Conservation (phyloP, 2,113 vertebrate species). For the Mustelus asterias region DNA sequence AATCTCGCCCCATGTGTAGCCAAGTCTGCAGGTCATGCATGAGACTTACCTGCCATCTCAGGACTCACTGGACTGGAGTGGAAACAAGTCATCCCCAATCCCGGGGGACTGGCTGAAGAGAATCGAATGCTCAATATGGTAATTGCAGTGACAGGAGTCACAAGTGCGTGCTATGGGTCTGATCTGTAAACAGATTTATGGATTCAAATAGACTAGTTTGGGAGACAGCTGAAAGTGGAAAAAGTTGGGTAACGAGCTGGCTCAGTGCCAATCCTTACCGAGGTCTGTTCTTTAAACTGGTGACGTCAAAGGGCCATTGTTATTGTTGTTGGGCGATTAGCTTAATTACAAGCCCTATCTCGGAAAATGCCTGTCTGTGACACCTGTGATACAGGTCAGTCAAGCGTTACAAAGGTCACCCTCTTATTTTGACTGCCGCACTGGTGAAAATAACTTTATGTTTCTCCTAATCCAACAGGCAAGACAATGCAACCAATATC, state of each 20-base stretch:
- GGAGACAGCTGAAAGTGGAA: neutral
- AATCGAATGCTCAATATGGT: neutral
- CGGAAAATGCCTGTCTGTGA: neutral
- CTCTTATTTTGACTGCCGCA: neutral
- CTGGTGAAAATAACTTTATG: neutral
- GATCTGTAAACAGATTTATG: neutral
- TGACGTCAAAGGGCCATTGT: neutral
- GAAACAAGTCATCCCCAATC: neutral
- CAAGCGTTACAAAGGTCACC: neutral
- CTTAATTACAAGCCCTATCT: neutral
- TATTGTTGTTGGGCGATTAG: neutral
- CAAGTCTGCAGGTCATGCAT: neutral
- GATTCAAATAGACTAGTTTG: neutral
- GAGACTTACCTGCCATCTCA: neutral
- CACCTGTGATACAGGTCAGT: neutral
- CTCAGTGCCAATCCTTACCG: neutral
- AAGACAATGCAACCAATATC: neutral
- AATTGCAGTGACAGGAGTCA: neutral
- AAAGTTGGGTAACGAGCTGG: neutral
- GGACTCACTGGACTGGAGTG: too few species aligned
- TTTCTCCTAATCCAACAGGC: neutral
- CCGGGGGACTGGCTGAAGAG: neutral
- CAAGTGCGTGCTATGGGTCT: neutral
- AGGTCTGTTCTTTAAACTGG: neutral
- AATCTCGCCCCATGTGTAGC: neutral